Conservation (phyloP, 2,888 invertebrate genomes). For the Carterocephalus palaemon region DNA sequence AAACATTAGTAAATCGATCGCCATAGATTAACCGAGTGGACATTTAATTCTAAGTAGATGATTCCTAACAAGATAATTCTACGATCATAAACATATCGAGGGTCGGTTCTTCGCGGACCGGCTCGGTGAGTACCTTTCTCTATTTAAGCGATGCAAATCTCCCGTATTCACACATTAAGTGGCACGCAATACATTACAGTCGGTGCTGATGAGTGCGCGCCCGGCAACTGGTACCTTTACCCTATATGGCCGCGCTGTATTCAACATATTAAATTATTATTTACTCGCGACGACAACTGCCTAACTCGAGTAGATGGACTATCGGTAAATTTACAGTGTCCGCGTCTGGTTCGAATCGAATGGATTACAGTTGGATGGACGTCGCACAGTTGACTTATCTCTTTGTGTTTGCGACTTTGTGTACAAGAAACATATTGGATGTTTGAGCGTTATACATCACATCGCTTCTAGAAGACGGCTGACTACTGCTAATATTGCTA, state of each 20-base stretch:
- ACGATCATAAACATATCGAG: constrained; percentile 23
- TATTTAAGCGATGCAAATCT: constrained; percentile 30
- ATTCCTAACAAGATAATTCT: constrained; percentile 24
- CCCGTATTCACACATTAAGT: constrained; percentile 28
- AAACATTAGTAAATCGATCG: constrained; percentile 8
- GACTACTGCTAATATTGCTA: no score
- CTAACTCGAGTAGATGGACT: constrained; percentile 37
- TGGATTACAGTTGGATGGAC: not conserved
- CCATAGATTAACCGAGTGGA: constrained; percentile 9
- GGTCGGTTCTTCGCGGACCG: constrained; percentile 12
- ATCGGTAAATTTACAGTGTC: not conserved
- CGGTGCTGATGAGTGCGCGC: constrained; percentile 21
- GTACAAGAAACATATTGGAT: no score
- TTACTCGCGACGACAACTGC: constrained; percentile 20
- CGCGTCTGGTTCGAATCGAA: constrained; percentile 2
- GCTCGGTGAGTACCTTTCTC: constrained; percentile 28
- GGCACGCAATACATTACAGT: constrained; percentile 25
- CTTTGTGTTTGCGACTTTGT: no score
- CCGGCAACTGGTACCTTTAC: constrained; percentile 36
- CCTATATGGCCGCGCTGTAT: constrained; percentile 30
- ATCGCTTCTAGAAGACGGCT: no score
- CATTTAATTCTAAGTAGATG: constrained; percentile 19
- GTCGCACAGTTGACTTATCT: no score
- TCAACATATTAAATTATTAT: constrained; percentile 30
- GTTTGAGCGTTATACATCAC: no score